Evolutionary conservation across 2,888 invertebrate genomes (phyloP).

Genomic region (Bombylius discolor): DNA sequence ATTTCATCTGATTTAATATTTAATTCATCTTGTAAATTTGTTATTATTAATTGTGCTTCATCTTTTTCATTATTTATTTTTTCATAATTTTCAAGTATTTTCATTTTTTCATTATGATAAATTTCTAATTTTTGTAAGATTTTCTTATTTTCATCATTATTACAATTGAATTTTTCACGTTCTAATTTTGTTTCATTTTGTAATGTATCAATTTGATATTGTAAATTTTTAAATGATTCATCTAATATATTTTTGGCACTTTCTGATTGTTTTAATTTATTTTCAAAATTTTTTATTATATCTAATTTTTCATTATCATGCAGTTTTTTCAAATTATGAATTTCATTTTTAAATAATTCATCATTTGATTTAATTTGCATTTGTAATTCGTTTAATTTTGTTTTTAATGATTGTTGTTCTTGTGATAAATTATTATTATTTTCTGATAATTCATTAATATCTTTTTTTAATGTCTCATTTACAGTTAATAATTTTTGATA

Average conservation of each 20-base stretch:
- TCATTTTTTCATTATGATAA: slow-evolving; percentile 5
- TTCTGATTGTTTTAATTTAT: neutral
- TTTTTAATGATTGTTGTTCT: neutral
- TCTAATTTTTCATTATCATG: slow-evolving; percentile 10
- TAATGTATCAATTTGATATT: slow-evolving; percentile 4
- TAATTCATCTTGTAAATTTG: slow-evolving; percentile 2
- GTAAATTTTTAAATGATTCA: slow-evolving; percentile 3
- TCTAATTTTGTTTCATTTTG: neutral
- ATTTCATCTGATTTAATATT: neutral
- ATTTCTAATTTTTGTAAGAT: slow-evolving; percentile 17
- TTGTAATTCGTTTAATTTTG: neutral
- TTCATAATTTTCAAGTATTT: slow-evolving; percentile 6
- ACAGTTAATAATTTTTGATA: too few relatives aligned
- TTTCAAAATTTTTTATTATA: neutral
- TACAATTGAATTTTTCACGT: neutral
- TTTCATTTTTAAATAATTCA: too few relatives aligned
- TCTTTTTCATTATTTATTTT: slow-evolving; percentile 8
- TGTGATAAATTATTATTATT: too few relatives aligned
- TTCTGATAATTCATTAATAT: too few relatives aligned
- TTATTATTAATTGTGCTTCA: neutral
- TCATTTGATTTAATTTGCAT: too few relatives aligned
- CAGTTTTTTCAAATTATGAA: slow-evolving; percentile 12
- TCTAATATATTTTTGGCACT: slow-evolving; percentile 3
- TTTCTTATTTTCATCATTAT: slow-evolving; percentile 2
- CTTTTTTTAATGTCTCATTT: too few relatives aligned